Percentiles rank a stretch among this genome's conserved stretches.
Evolutionary conservation across 2,797 vertebrate species (phyloP).

Genomic region (Cottoperca gobio): DNA sequence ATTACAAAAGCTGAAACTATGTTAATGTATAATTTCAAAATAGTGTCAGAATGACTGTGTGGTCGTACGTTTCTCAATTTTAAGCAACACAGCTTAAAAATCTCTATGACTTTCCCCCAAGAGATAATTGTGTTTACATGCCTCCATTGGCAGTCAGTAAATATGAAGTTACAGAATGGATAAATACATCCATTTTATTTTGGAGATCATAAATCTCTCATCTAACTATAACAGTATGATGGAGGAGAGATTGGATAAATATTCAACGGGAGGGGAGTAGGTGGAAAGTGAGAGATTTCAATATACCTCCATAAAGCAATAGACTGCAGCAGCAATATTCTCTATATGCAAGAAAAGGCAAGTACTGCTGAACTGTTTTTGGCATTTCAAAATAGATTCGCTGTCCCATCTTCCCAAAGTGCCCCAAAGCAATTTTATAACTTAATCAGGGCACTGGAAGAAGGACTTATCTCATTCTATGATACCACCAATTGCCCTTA

Average conservation of each 20-base stretch:
- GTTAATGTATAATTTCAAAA: slow-evolving; percentile 16
- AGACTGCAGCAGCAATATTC: slow-evolving; percentile 59
- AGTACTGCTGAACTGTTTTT: slow-evolving; percentile 58
- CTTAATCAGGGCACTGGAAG: slow-evolving; percentile 51
- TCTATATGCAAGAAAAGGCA: slow-evolving; percentile 40
- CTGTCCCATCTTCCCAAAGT: slow-evolving; percentile 47
- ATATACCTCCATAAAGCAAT: slow-evolving; percentile 64
- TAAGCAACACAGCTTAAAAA: slow-evolving; percentile 4
- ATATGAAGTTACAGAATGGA: slow-evolving; percentile 43
- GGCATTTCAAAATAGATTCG: slow-evolving; percentile 67
- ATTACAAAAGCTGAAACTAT: slow-evolving; percentile 37
- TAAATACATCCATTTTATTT: slow-evolving; percentile 66
- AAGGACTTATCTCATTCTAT: slow-evolving; percentile 55
- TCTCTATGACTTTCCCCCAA: slow-evolving; percentile 1
- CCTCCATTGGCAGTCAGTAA: slow-evolving; percentile 30
- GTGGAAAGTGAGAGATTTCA: slow-evolving; percentile 69
- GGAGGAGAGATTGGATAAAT: slow-evolving; percentile 68
- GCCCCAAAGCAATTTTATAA: slow-evolving; percentile 47
- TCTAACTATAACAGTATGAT: slow-evolving; percentile 46
- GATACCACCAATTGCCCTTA: slow-evolving; percentile 64
- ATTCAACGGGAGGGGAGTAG: slow-evolving; percentile 55
- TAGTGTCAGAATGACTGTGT: slow-evolving; percentile 8
- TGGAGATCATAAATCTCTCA: slow-evolving; percentile 71
- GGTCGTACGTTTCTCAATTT: slow-evolving; percentile 23
- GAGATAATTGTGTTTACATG: slow-evolving; percentile 60